Base-by-base conservation (phyloP, 2,113 vertebrate species). In the Ammodytes dubius region DNA sequence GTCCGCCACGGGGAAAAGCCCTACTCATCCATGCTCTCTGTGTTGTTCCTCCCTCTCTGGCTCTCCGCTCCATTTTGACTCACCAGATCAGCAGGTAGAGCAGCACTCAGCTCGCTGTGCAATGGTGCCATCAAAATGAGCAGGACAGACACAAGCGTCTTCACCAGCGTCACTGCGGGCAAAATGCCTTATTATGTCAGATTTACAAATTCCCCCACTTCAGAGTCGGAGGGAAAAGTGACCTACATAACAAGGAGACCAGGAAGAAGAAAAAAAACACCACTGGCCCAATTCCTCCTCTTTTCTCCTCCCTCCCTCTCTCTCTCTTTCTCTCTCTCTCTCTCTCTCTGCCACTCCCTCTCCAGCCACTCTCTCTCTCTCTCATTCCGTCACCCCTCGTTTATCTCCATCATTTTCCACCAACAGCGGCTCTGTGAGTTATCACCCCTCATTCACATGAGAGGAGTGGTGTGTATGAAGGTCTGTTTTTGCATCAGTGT, bases 161-260 rank as follows among this genome's bases (percentile, higher is more conserved):
- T 92, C 76, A 74, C 67, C 89, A 90, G 89, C 89, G 60, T 92
- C 92, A 94, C 95, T 77, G 66, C 17, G 80, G 94, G 94, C 93
- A 95, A 96, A 96, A 93, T 91, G 93, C 92, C 94, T 82, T 77
- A 93, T 95, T 94, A 82, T 94, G 95, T 97, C 94, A 96, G 94
- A 95, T 96, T 96, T 95, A 94, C 94, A 96, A 94, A 95, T 96
- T 95, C 95, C 72, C 27, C 17, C 92, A 94, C 95, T 95, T 91
- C 91, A 4, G 91, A 92, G 95, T 94, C 95, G 90, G 60, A 89
- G 81, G 74, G 81, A 96, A 94, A 92, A 95, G 94, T 95, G 96
- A 96, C 96, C 96, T 96, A 96, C 93, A 96, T 97, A 97, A 97
- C 95, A 95, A 94, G 91, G 92, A 95, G 95, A 94, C 96, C 95